Evolutionary conservation across 2,888 invertebrate genomes (phyloP).

Genomic region (Apotomis betuletana): DNA sequence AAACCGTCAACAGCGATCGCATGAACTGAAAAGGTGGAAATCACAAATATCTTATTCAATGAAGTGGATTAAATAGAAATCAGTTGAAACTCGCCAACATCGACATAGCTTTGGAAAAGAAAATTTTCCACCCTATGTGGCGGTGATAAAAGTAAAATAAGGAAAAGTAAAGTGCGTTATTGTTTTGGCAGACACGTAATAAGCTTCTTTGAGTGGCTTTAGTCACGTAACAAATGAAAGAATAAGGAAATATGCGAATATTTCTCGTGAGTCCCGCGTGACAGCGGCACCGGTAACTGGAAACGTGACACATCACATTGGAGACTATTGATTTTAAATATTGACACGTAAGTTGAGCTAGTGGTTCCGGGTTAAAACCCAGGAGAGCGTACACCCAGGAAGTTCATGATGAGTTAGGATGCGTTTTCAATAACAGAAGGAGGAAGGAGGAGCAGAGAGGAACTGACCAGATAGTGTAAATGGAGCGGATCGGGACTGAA

Average conservation of each 20-base stretch:
- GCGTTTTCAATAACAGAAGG: no score
- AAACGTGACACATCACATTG: constrained; percentile 7
- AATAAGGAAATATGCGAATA: constrained; percentile 54
- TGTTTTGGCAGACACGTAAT: constrained; percentile 60
- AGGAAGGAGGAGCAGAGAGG: no score
- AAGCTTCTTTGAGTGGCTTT: constrained; percentile 63
- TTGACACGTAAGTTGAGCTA: background rate
- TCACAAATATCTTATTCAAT: constrained; percentile 10
- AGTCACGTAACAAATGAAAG: constrained; percentile 64
- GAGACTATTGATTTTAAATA: constrained; percentile 12
- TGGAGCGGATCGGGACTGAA: no score
- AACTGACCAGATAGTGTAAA: no score
- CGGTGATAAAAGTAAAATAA: background rate
- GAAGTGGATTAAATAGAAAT: constrained; percentile 31
- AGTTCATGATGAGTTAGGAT: no score
- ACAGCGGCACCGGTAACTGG: constrained; percentile 2
- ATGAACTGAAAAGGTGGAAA: background rate
- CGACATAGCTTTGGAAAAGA: no score
- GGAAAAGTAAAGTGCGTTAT: constrained; percentile 36
- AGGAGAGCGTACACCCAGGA: no score
- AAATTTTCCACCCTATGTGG: background rate
- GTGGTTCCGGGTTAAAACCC: no score
- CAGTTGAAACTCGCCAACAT: background rate
- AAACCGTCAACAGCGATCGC: background rate
- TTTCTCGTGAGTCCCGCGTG: constrained; percentile 42